A percentile compares a stretch with the other conserved stretches of the same genome.
phyloP scores from a whole-genome alignment of 2,888 invertebrate genomes.

The Andrena hattorfiana region DNA sequence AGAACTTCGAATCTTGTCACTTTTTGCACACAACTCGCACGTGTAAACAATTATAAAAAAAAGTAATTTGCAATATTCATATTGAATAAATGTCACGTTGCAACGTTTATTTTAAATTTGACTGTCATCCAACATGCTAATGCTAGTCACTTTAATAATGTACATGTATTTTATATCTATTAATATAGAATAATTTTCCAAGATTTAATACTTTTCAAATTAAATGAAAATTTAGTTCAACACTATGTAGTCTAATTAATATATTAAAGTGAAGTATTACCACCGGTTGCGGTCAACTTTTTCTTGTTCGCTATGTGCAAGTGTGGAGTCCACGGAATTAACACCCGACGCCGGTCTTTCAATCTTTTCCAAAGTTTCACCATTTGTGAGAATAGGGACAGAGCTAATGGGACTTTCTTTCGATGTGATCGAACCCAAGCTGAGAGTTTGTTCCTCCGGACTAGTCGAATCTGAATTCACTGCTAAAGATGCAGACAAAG shows the following conservation, averaged over 20 bases:
- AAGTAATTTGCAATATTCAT: too few relatives aligned
- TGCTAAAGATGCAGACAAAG: constrained; percentile 68
- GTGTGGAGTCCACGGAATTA: constrained; percentile 7
- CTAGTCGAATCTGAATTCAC: constrained; percentile 75
- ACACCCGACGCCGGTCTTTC: constrained; percentile 82
- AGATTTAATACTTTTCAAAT: not conserved
- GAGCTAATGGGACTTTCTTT: constrained; percentile 87
- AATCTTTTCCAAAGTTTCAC: constrained; percentile 84
- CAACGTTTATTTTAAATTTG: not conserved
- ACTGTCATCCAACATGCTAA: not conserved
- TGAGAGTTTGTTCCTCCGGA: constrained; percentile 75
- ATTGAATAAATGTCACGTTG: too few relatives aligned
- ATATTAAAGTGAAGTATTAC: constrained; percentile 14
- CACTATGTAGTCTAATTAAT: not conserved
- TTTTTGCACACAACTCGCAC: too few relatives aligned
- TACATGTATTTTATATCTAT: not conserved
- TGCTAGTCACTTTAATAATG: not conserved
- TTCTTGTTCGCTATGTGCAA: constrained; percentile 10
- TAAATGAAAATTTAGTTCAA: not conserved
- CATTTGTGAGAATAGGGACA: constrained; percentile 82
- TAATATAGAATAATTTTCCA: not conserved
- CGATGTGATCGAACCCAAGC: constrained; percentile 82
- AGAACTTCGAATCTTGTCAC: too few relatives aligned
- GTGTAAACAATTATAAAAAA: too few relatives aligned
- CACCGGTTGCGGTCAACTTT: constrained; percentile 3